phyloP scores from a whole-genome alignment of 2,113 vertebrate genomes.

The Gopherus flavomarginatus region DNA sequence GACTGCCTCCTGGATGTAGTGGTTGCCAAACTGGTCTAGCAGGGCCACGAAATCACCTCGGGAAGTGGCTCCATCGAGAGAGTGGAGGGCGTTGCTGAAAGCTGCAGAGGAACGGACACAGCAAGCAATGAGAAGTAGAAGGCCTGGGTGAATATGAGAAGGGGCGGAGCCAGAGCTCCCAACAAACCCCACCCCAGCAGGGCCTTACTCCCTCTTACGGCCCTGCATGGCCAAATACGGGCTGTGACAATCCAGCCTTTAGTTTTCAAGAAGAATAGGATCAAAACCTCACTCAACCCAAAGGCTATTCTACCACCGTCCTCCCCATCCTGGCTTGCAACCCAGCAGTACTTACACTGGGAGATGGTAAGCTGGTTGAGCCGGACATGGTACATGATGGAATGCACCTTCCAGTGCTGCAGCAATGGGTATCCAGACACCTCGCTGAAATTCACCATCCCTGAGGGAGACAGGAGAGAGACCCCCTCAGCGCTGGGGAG shows the following conservation, averaged over 20 bases:
- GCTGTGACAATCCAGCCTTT: not conserved
- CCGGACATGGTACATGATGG: conserved; percentile 93
- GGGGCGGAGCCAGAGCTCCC: not conserved
- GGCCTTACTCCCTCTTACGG: rapidly evolving
- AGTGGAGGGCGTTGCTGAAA: conserved; percentile 94
- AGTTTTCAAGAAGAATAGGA: not conserved
- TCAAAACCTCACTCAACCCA: not conserved
- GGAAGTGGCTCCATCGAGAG: conserved; percentile 93
- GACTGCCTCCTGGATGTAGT: conserved; percentile 96
- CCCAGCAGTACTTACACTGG: conserved; percentile 83
- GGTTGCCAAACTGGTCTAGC: conserved; percentile 96
- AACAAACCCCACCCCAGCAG: not conserved
- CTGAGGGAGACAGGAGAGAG: conserved; percentile 64
- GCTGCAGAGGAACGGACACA: conserved; percentile 73
- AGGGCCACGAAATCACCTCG: conserved; percentile 92
- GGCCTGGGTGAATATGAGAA: not conserved
- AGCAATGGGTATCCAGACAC: conserved; percentile 94
- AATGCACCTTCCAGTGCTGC: conserved; percentile 96
- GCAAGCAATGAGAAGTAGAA: not conserved
- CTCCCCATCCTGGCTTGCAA: rapidly evolving
- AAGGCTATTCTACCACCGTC: not conserved
- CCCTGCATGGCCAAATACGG: not conserved
- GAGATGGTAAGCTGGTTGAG: conserved; percentile 94
- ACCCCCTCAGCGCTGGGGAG: not conserved
- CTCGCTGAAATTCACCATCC: conserved; percentile 99